Evolutionary conservation across 2,888 invertebrate species (phyloP), one percentile per base, ranked within the genome.

Genomic region (Phaedon cochleariae): DNA sequence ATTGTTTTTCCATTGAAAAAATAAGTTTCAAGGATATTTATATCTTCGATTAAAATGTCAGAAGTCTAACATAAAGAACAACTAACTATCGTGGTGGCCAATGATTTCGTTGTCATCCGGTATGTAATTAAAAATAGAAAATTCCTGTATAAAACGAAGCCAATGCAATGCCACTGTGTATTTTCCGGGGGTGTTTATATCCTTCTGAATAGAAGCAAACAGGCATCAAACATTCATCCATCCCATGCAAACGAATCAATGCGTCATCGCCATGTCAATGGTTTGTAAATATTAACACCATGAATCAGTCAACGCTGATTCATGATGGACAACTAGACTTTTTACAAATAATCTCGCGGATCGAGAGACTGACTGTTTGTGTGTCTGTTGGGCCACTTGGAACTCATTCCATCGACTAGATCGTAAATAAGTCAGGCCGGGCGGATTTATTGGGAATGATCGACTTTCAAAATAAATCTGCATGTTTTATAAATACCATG

Each of bases 251-350:
- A 77, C 79, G 74, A 78, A 82, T 81, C 81, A 81, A 80, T 80
- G 74, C 80, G 80, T 81, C 80, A 77, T 77, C 78, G 74, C 62
- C 60, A 62, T 65, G 70, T 69, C 69, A 68, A 68, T 68, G 69
- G 68, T 69, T 78, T 79, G 76, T 83, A 83, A 83, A 83, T 83
- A 83, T 83, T 83, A 41, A 83, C 79, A 77, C 80, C 74, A 82
- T 82, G 80, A 82, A 81, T 83, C 82, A 80, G 74, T 81, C 82
- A 76, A 73, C 80, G 72, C 68, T 45, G 48, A 48, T 46, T 62
- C 64, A 73, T 78, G 77, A 78, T 78, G 75, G 77, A 78, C 77
- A 78, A 73, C 72, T 74, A 69, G 71, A 72, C 68, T 76, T 75
- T 75, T 76, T 73, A 68, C 74, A 77, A 78, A 78, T 78, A 77